A percentile compares a stretch with the other conserved stretches of the same genome.
phyloP scores from a whole-genome alignment of 2,888 invertebrate species.

The Pachliopta kotzebuea region DNA sequence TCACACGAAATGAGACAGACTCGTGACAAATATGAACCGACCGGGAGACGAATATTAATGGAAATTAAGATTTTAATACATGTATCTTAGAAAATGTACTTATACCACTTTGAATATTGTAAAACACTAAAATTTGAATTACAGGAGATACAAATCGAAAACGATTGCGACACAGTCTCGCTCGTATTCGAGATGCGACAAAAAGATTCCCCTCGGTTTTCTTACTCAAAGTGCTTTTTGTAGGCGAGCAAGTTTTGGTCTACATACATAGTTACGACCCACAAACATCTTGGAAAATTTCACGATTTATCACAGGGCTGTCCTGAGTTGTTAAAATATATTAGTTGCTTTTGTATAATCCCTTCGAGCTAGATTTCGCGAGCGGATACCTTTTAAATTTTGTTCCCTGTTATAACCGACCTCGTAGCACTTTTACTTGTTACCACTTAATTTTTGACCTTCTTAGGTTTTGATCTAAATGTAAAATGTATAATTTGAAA shows the following conservation, averaged over 20 bases:
- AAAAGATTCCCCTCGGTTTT: constrained; percentile 34
- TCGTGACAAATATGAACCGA: constrained; percentile 41
- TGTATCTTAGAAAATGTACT: not conserved
- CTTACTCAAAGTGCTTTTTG: constrained; percentile 30
- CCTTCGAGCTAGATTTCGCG: not conserved
- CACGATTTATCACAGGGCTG: constrained; percentile 38
- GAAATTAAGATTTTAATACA: constrained; percentile 31
- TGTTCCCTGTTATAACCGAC: not conserved
- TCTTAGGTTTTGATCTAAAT: not conserved
- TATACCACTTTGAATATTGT: not conserved
- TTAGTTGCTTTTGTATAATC: constrained; percentile 12
- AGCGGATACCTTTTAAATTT: constrained; percentile 4
- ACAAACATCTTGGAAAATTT: constrained; percentile 42
- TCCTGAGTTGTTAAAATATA: constrained; percentile 32
- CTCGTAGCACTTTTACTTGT: not conserved
- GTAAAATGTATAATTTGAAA: not conserved
- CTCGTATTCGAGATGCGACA: constrained; percentile 36
- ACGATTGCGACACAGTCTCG: not conserved
- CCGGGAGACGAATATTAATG: constrained; percentile 37
- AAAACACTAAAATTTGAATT: not conserved
- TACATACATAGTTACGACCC: constrained; percentile 34
- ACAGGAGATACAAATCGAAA: not conserved
- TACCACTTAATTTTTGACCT: constrained; percentile 5
- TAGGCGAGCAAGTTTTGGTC: constrained; percentile 41
- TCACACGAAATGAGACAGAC: constrained; percentile 44